Percentiles rank a stretch among this genome's conserved stretches.
These are phyloP conservation scores for Melierax canorus DNA, from an alignment of 2,113 vertebrate species.

Conservation along the genomic window DNA sequence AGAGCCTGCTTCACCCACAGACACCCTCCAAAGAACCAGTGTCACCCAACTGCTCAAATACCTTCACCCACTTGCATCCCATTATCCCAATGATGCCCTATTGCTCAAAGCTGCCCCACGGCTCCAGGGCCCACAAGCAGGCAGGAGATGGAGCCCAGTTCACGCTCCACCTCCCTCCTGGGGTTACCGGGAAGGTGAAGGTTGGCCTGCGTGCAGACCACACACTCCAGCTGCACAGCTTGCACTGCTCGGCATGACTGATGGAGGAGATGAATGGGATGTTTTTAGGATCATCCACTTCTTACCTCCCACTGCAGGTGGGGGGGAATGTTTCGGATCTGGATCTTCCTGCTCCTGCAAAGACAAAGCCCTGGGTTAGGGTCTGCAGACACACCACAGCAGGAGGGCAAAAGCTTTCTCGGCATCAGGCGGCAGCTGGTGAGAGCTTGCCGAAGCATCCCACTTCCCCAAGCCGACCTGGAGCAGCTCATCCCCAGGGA, in stretches of 20 bases:
- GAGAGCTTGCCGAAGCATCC: neutral
- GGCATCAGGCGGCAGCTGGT: neutral
- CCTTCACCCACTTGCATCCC: neutral
- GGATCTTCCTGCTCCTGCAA: slow-evolving; percentile 93
- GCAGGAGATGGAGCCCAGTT: neutral
- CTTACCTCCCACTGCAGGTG: slow-evolving; percentile 97
- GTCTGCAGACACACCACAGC: neutral
- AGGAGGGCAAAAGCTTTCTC: neutral
- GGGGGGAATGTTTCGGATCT: slow-evolving; percentile 94
- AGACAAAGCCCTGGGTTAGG: slow-evolving; percentile 14
- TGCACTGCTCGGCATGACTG: fast-evolving
- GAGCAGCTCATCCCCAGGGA: neutral
- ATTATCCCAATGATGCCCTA: neutral
- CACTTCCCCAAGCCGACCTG: fast-evolving
- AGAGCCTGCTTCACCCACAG: neutral
- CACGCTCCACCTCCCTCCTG: neutral
- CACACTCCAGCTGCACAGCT: neutral
- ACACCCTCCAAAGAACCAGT: neutral
- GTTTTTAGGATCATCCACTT: neutral
- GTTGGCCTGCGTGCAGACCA: neutral
- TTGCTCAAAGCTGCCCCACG: neutral
- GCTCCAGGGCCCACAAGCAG: neutral
- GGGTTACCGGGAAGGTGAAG: neutral
- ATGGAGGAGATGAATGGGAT: neutral
- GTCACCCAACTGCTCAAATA: neutral